phyloP scores from a whole-genome alignment of 2,797 vertebrate genomes.

The Syngnathus acus region DNA sequence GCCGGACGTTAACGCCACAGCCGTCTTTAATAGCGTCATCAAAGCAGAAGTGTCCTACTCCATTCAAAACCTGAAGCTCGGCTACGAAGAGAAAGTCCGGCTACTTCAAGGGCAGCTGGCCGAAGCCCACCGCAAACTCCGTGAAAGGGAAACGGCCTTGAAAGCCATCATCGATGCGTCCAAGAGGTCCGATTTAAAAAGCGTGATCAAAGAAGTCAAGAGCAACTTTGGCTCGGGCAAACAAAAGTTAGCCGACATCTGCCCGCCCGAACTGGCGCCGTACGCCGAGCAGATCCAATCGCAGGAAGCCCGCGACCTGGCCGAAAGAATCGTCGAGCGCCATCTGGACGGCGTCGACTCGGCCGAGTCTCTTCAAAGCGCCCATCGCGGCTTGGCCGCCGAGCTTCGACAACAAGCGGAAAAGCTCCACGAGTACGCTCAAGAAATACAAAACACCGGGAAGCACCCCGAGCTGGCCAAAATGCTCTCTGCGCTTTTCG shows the following conservation, averaged over 20 bases:
- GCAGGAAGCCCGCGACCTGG: conserved; percentile 58
- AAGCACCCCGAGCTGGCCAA: conserved; percentile 71
- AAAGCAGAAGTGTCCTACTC: conserved; percentile 84
- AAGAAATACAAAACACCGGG: conserved; percentile 70
- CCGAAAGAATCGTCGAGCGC: conserved; percentile 59
- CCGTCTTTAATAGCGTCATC: conserved; percentile 65
- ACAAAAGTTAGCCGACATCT: conserved; percentile 59
- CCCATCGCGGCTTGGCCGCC: conserved; percentile 74
- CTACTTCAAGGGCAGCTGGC: conserved; percentile 76
- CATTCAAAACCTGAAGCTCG: conserved; percentile 77
- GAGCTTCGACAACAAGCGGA: conserved; percentile 82
- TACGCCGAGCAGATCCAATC: conserved; percentile 67
- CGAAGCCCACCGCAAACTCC: conserved; percentile 72
- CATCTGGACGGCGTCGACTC: conserved; percentile 50
- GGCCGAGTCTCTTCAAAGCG: conserved; percentile 63
- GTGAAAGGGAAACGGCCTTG: conserved; percentile 75
- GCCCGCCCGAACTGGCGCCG: conserved; percentile 56
- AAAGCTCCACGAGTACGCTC: conserved; percentile 75
- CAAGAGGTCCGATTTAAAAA: conserved; percentile 72
- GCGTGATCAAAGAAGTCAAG: conserved; percentile 74
- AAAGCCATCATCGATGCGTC: conserved; percentile 74
- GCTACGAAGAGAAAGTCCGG: conserved; percentile 77
- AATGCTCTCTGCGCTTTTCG: conserved; percentile 67
- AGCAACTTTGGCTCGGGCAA: conserved; percentile 58
- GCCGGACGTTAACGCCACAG: conserved; percentile 34